phyloP scores from a whole-genome alignment of 2,888 invertebrate genomes.

The Amiota communis region DNA sequence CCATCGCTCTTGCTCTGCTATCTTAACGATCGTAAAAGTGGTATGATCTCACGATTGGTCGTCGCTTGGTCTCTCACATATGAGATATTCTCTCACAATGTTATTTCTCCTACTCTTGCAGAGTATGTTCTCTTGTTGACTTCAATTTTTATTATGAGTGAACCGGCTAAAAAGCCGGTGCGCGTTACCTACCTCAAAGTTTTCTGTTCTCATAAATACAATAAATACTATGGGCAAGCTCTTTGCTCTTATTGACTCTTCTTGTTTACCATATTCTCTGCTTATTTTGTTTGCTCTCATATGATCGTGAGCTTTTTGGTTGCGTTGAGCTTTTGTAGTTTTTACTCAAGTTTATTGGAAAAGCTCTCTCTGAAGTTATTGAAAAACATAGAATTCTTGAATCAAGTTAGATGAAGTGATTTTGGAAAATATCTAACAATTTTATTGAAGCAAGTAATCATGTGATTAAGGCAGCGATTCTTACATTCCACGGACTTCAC shows the following conservation, averaged over 20 bases:
- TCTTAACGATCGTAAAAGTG: neutral
- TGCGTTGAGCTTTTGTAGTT: neutral
- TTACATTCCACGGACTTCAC: too few relatives aligned
- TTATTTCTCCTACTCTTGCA: neutral
- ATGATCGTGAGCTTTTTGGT: neutral
- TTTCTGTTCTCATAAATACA: too few relatives aligned
- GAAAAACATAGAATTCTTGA: constrained; percentile 21
- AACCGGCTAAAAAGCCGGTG: too few relatives aligned
- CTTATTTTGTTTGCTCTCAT: neutral
- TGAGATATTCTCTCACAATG: neutral
- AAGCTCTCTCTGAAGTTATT: neutral
- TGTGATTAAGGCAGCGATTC: too few relatives aligned
- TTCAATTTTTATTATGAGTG: too few relatives aligned
- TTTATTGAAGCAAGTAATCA: too few relatives aligned
- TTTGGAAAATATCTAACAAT: too few relatives aligned
- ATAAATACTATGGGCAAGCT: too few relatives aligned
- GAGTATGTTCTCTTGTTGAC: too few relatives aligned
- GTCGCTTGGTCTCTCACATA: neutral
- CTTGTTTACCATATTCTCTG: neutral
- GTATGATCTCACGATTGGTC: neutral
- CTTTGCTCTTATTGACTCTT: too few relatives aligned
- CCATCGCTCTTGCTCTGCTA: neutral
- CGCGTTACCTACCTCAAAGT: too few relatives aligned
- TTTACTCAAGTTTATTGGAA: neutral
- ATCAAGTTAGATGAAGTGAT: neutral